Conservation (phyloP, 2,888 invertebrate genomes). For the Lysandra coridon region DNA sequence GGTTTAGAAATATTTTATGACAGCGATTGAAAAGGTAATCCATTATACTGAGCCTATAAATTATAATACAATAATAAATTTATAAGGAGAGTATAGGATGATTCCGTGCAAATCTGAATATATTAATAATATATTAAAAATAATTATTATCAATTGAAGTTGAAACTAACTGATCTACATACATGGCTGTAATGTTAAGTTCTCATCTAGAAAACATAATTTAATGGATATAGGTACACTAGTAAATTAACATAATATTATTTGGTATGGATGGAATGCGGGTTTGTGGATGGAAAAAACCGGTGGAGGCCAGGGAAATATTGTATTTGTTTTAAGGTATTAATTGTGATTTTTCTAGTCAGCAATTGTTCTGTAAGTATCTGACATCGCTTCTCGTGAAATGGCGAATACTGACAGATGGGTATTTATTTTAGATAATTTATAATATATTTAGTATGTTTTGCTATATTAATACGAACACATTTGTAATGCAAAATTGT, state of each 20-base stretch:
- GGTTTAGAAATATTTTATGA: background rate
- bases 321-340: constrained; percentile 38
- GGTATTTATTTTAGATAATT: constrained; percentile 47
- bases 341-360: constrained; percentile 56
- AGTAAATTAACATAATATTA: background rate
- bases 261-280: background rate
- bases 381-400: constrained; percentile 19
- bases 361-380: constrained; percentile 34
- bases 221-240: background rate
- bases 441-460: constrained; percentile 46
- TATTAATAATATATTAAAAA: too few species aligned
- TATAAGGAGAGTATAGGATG: too few species aligned
- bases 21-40: background rate
- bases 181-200: background rate
- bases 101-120: background rate
- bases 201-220: background rate
- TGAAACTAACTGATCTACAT: background rate
- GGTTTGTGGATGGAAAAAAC: background rate
- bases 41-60: too few species aligned
- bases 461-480: constrained; percentile 45
- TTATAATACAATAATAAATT: too few species aligned
- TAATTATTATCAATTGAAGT: background rate
- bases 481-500: constrained; percentile 52
- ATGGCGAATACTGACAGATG: constrained; percentile 36
- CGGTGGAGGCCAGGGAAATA: constrained; percentile 17